Conservation (phyloP, 92 coral and sea anemone genomes). For the Chrysogorgia sp. region DNA sequence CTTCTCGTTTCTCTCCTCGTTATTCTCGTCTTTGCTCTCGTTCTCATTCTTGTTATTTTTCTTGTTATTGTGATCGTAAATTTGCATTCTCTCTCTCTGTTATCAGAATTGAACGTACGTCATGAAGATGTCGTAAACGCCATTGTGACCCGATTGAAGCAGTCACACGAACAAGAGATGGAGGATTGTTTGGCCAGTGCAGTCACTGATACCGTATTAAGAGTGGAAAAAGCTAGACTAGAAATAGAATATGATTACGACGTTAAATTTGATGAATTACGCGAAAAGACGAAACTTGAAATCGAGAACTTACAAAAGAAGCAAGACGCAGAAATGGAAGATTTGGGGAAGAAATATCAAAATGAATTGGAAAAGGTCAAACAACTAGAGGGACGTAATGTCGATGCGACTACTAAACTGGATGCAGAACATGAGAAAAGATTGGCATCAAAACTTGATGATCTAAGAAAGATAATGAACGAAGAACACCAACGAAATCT, state of each 20-base stretch:
- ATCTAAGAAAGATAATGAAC: conserved; percentile 61
- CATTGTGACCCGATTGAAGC: conserved; percentile 75
- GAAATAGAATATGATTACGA: conserved; percentile 86
- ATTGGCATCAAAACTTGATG: conserved; percentile 68
- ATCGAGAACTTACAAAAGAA: conserved; percentile 42
- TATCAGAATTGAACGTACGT: conserved; percentile 74
- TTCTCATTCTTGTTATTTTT: background rate
- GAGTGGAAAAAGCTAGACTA: conserved; percentile 80
- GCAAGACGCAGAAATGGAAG: conserved; percentile 61
- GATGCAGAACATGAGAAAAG: conserved; percentile 65
- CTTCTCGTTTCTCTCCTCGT: too few species aligned
- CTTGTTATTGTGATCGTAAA: background rate
- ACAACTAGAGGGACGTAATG: conserved; percentile 45
- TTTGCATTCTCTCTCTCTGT: background rate
- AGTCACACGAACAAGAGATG: conserved; percentile 84
- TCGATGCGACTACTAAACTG: conserved; percentile 54
- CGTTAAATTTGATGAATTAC: conserved; percentile 61
- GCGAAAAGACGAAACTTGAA: conserved; percentile 13
- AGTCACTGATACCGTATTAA: conserved; percentile 87
- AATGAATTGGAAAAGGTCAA: conserved; percentile 46
- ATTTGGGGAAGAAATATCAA: conserved; percentile 71
- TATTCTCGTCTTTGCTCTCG: too few species aligned
- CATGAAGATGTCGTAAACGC: conserved; percentile 85
- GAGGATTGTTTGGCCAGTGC: conserved; percentile 82
- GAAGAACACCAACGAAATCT: conserved; percentile 66